Conservation (phyloP, 2,888 invertebrate genomes). For the Sarcophaga variegata region DNA sequence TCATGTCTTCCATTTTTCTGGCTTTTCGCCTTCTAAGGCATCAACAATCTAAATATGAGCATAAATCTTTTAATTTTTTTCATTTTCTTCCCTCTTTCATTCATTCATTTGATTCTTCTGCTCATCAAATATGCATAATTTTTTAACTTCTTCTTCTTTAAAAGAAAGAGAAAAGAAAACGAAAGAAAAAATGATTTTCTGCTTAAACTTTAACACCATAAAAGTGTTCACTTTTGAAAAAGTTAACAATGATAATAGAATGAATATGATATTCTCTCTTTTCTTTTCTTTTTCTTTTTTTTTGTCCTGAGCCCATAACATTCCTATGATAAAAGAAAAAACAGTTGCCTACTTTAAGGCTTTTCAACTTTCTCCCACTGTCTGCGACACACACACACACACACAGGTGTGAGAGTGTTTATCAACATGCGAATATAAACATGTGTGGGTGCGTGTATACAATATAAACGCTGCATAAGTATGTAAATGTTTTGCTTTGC, state of each 20-base stretch:
- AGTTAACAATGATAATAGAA: slow-evolving; percentile 51
- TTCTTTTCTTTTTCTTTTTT: background rate
- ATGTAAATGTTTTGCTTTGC: slow-evolving; percentile 10
- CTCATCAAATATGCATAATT: slow-evolving; percentile 25
- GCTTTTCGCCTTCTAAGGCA: background rate
- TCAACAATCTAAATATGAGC: slow-evolving; percentile 23
- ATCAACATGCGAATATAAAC: background rate
- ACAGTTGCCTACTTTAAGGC: slow-evolving; percentile 67
- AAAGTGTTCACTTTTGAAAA: slow-evolving; percentile 34
- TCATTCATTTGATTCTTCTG: background rate
- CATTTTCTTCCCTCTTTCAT: background rate
- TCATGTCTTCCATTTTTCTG: background rate
- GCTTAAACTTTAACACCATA: slow-evolving; percentile 39
- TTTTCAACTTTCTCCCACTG: slow-evolving; percentile 52
- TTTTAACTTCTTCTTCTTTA: background rate
- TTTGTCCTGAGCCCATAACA: background rate
- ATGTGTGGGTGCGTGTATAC: slow-evolving; percentile 4
- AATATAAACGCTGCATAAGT: slow-evolving; percentile 24
- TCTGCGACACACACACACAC: background rate
- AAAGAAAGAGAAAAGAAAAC: too few relatives aligned
- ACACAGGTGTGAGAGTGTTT: slow-evolving; percentile 8
- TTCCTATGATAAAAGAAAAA: slow-evolving; percentile 8
- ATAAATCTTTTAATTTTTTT: slow-evolving; percentile 37
- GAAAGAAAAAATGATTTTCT: background rate
- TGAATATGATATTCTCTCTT: background rate